These are phyloP conservation scores for Myripristis murdjan DNA, from an alignment of 2,797 vertebrate species.

Conservation along the genomic window DNA sequence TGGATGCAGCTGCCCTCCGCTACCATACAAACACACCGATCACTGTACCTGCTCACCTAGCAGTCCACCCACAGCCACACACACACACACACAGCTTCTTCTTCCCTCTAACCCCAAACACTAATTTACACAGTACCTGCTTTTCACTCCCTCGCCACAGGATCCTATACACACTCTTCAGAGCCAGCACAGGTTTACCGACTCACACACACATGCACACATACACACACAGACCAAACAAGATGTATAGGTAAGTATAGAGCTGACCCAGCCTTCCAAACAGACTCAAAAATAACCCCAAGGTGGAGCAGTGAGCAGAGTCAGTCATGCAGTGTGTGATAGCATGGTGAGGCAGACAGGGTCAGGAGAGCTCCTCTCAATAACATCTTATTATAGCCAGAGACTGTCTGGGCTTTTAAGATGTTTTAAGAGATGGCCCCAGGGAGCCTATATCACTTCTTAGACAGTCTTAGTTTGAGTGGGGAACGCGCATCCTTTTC, in stretches of 20 bases:
- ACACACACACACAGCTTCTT: constrained; percentile 28
- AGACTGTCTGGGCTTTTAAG: constrained; percentile 80
- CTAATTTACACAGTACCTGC: constrained; percentile 68
- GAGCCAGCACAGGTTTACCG: constrained; percentile 27
- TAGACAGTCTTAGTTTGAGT: constrained; percentile 40
- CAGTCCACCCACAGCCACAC: constrained; percentile 61
- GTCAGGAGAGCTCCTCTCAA: constrained; percentile 67
- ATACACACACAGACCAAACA: constrained; percentile 52
- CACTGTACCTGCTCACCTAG: constrained; percentile 76
- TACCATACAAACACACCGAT: constrained; percentile 63
- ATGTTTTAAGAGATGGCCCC: constrained; percentile 73
- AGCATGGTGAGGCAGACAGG: constrained; percentile 53
- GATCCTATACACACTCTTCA: constrained; percentile 23
- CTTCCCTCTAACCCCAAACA: constrained; percentile 67
- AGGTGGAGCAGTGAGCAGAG: constrained; percentile 59
- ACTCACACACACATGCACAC: constrained; percentile 34
- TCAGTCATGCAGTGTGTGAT: constrained; percentile 55
- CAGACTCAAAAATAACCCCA: constrained; percentile 78
- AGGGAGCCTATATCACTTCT: constrained; percentile 62
- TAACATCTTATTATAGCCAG: constrained; percentile 81
- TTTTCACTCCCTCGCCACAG: constrained; percentile 49
- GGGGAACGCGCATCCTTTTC: constrained; percentile 19
- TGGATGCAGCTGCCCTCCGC: constrained; percentile 55
- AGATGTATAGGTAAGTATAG: constrained; percentile 76
- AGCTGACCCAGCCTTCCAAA: constrained; percentile 67